Conservation (phyloP, 2,888 invertebrate genomes). For the Cephus rjabovi region DNA sequence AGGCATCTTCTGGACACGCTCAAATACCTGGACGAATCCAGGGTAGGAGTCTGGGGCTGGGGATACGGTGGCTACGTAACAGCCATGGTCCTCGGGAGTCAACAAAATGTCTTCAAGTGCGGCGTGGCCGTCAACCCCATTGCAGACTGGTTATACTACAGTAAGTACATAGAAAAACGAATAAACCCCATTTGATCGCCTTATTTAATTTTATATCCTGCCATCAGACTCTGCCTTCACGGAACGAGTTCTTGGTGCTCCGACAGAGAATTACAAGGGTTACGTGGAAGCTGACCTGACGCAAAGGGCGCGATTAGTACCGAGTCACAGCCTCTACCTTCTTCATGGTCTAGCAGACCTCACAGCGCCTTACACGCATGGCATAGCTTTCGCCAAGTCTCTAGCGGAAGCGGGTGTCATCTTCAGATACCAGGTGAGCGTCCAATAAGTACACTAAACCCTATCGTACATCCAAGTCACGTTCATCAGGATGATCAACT, state of each 20-base stretch:
- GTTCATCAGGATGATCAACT: too few species aligned
- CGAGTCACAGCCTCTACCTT: slow-evolving; percentile 87
- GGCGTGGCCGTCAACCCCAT: slow-evolving; percentile 95
- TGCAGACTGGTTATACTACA: slow-evolving; percentile 95
- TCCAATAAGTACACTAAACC: not conserved
- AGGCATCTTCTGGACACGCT: slow-evolving; percentile 84
- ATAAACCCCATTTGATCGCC: not conserved
- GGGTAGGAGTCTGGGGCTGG: slow-evolving; percentile 97
- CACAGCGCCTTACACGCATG: slow-evolving; percentile 94
- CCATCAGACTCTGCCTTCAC: slow-evolving; percentile 93
- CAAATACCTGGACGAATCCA: slow-evolving; percentile 86
- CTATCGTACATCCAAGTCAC: too few species aligned
- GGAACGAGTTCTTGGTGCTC: slow-evolving; percentile 91
- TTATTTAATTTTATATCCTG: slow-evolving; percentile 32
- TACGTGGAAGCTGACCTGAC: slow-evolving; percentile 95
- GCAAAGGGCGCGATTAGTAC: slow-evolving; percentile 88
- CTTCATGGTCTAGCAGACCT: slow-evolving; percentile 94
- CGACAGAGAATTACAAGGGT: slow-evolving; percentile 88
- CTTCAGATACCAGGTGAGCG: slow-evolving; percentile 88
- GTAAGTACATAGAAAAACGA: slow-evolving; percentile 71
- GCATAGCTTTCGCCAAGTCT: slow-evolving; percentile 88
- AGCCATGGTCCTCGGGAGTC: slow-evolving; percentile 89
- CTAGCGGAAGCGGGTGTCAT: slow-evolving; percentile 89
- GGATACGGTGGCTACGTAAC: slow-evolving; percentile 96
- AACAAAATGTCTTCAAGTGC: slow-evolving; percentile 88